Evolutionary conservation across 2,888 invertebrate genomes (phyloP), one percentile per base, ranked within the genome.

Genomic region (Eilema griseolum): DNA sequence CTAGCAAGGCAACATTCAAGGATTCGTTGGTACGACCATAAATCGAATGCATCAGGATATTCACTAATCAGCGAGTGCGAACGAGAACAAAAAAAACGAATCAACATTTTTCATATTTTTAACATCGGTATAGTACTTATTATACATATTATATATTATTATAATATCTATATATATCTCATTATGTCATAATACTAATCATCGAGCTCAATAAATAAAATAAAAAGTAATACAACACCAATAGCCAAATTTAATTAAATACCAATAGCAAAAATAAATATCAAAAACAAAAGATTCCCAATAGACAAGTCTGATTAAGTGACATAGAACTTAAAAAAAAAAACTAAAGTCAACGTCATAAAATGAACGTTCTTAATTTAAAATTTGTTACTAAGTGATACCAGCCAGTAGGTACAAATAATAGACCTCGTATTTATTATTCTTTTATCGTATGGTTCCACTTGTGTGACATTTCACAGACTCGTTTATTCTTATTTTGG

Each of bases 391-490:
- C 84, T 83, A 90, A 85, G 85, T 88, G 86, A 83, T 71, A 90
- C 88, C 69, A 67, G 61, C 62, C 37, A 70, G 67, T 16, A 41
- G 33, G 33, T 37, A 37, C 84, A 70, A 70, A 69, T 71, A 79
- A 61, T 46, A 52, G 52, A 52, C 52, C 52, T 52, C 52, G 52
- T 52, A 52, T n/a, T 52, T 52, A 52, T n/a, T 71, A 60, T 75
- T 74, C 73, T 72, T 75, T 77, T 74, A 56, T 61, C 62, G 72
- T 74, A 60, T 31, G 12, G 11, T 66, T 26, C 56, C 78, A 75
- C 76, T 76, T 75, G 80, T 83, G 82, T 92, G 94, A 92, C 94
- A 94, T 94, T 94, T 74, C 91, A 81, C 83, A 86, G 93, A 93
- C 94, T 86, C 71, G 94, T 93, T 91, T 86, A 73, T 77, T 85